Evolutionary conservation across 1,140 invertebrate genomes (phyloP).

Genomic region (Penaeus japonicus): DNA sequence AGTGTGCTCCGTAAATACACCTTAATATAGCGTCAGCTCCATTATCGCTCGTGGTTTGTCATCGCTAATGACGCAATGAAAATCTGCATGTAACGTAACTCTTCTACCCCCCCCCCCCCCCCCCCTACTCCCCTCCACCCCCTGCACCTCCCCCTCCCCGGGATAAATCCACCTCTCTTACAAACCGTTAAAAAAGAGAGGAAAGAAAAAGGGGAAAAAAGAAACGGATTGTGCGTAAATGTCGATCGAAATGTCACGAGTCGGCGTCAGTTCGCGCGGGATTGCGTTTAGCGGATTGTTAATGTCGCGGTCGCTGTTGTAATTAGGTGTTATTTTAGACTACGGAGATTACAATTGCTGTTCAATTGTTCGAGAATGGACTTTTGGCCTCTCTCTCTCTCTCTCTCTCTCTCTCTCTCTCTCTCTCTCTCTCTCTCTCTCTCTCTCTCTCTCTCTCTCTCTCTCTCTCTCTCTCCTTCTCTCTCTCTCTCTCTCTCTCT

Average conservation of each 20-base stretch:
- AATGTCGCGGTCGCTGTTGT: too few relatives aligned
- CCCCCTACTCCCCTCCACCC: neutral
- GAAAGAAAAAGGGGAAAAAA: too few relatives aligned
- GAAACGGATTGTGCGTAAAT: too few relatives aligned
- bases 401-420: neutral
- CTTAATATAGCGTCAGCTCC: neutral
- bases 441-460: too few relatives aligned
- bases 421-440: slow-evolving; percentile 1
- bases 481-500: neutral
- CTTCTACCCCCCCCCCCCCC: neutral
- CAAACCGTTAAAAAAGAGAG: too few relatives aligned
- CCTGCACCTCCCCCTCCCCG: neutral
- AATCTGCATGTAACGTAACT: neutral
- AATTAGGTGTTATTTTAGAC: too few relatives aligned
- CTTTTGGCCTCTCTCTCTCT: neutral
- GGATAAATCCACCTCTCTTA: neutral
- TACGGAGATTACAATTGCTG: neutral
- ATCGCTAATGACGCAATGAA: neutral
- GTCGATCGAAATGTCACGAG: too few relatives aligned
- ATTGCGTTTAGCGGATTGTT: too few relatives aligned
- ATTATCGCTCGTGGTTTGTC: neutral
- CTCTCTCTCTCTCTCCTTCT: neutral
- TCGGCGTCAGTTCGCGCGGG: too few relatives aligned
- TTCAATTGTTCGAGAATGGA: neutral
- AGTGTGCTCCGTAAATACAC: neutral